A percentile compares a stretch with the other conserved stretches of the same genome.
phyloP scores from a whole-genome alignment of 2,888 invertebrate species.

The Hymenopus coronatus region DNA sequence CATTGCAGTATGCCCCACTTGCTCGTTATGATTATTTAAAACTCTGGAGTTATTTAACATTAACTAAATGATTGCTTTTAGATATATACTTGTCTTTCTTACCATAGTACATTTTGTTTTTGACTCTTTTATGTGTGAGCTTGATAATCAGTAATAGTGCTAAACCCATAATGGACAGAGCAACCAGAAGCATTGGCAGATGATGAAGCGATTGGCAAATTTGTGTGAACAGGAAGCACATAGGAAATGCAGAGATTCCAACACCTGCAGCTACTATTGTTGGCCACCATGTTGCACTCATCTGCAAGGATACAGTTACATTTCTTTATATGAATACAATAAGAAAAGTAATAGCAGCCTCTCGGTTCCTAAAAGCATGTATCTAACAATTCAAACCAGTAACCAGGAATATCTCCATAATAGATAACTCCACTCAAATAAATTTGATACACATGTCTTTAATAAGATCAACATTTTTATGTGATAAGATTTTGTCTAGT shows the following conservation, averaged over 20 bases:
- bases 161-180: background rate
- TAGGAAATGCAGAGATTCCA: background rate
- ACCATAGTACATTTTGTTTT: conserved; percentile 18
- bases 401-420: no score
- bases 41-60: background rate
- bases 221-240: background rate
- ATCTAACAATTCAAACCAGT: no score
- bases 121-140: background rate
- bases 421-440: no score
- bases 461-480: no score
- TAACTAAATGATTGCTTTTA: background rate
- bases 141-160: background rate
- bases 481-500: no score
- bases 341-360: no score
- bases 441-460: no score
- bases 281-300: background rate
- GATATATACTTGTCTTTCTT: background rate
- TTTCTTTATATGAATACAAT: no score
- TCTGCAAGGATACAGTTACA: no score
- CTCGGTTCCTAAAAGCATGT: no score
- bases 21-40: no score
- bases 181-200: background rate
- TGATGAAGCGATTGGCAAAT: background rate
- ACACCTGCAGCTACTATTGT: background rate
- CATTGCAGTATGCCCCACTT: no score